These are phyloP conservation scores for Blastomussa wellsi DNA, from an alignment of 92 coral and sea anemone species.

Conservation along the genomic window DNA sequence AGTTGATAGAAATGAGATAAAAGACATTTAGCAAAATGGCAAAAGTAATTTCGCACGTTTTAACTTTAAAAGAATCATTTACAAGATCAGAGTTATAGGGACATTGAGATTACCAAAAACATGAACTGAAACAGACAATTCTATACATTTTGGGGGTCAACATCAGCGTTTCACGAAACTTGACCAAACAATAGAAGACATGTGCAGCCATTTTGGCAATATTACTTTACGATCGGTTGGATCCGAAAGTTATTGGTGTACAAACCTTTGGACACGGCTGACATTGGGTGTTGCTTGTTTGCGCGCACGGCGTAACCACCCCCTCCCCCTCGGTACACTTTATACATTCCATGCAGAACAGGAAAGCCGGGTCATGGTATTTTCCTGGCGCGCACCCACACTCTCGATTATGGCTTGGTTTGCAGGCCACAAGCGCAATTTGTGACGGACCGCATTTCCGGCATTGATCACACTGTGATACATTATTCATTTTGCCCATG, in stretches of 20 bases:
- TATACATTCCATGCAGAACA: background rate
- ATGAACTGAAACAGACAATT: too few relatives aligned
- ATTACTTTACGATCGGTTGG: too few relatives aligned
- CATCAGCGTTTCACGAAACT: too few relatives aligned
- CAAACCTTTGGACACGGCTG: slow-evolving; percentile 27
- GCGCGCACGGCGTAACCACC: background rate
- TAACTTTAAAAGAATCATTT: too few relatives aligned
- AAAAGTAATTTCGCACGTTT: too few relatives aligned
- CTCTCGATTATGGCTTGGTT: background rate
- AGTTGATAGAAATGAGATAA: too few relatives aligned
- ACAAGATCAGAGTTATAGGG: too few relatives aligned
- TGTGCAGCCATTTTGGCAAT: too few relatives aligned
- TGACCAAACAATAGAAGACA: too few relatives aligned
- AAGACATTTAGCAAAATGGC: too few relatives aligned
- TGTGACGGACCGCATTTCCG: background rate
- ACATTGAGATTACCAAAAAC: too few relatives aligned
- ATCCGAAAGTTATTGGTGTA: background rate
- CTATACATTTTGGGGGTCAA: too few relatives aligned
- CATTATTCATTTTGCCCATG: background rate
- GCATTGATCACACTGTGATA: background rate
- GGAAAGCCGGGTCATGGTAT: background rate
- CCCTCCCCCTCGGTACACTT: slow-evolving; percentile 28
- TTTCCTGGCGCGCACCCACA: slow-evolving; percentile 15
- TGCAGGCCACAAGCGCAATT: background rate
- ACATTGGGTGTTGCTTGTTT: slow-evolving; percentile 8